These are phyloP conservation scores for Clunio marinus DNA, from an alignment of 2,888 invertebrate species.

Conservation along the genomic window DNA sequence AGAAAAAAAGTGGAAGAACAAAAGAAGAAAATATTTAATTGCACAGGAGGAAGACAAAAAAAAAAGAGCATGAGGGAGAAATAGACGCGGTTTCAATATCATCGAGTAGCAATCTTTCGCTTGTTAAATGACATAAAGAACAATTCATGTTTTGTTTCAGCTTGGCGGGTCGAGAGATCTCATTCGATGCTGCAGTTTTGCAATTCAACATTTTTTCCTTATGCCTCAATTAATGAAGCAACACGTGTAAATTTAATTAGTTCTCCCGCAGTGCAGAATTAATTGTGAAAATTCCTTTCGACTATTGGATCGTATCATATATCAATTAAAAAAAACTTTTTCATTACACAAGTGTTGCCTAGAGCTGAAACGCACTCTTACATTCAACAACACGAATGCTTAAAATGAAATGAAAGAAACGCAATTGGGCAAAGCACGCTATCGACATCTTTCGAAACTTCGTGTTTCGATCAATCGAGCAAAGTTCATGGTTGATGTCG, in stretches of 20 bases:
- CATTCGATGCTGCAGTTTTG: not conserved
- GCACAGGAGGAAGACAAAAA: not conserved
- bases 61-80: not conserved
- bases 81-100: not conserved
- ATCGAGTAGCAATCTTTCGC: constrained; percentile 2
- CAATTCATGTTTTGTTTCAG: constrained; percentile 7
- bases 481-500: not conserved
- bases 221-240: not conserved
- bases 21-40: constrained; percentile 6
- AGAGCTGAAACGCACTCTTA: not conserved
- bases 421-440: not conserved
- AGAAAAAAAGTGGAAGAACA: not conserved
- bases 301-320: not conserved
- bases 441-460: not conserved
- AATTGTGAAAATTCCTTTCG: too few species aligned
- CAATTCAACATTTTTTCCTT: not conserved
- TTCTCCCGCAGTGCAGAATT: not conserved
- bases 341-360: too few species aligned
- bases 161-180: not conserved
- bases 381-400: not conserved
- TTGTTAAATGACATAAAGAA: not conserved
- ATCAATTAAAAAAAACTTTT: not conserved
- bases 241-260: constrained; percentile 25
- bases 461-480: not conserved
- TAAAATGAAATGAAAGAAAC: not conserved